Percentiles rank a stretch among this genome's conserved stretches.
Evolutionary conservation across 2,888 invertebrate species (phyloP).

Genomic region (Mythimna vitellina): DNA sequence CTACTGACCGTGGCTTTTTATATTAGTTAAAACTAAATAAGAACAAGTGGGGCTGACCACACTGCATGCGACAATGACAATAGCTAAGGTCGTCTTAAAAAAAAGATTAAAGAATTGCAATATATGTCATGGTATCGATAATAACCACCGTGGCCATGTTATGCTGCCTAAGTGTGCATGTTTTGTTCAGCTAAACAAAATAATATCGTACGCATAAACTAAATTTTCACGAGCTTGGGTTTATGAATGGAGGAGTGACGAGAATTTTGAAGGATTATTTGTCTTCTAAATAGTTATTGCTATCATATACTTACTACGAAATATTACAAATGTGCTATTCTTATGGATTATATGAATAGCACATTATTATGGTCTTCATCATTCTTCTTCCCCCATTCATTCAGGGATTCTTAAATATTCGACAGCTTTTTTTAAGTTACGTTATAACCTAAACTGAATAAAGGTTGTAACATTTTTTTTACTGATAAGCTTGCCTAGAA

Average conservation of each 20-base stretch:
- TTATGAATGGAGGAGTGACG: constrained; percentile 30
- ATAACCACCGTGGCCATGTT: constrained; percentile 69
- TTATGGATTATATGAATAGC: too few relatives aligned
- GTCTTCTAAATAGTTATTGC: neutral
- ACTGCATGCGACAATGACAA: constrained; percentile 80
- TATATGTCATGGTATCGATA: constrained; percentile 85
- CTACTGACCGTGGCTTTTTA: constrained; percentile 81
- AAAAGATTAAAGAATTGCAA: constrained; percentile 79
- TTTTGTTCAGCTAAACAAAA: constrained; percentile 37
- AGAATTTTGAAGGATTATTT: neutral
- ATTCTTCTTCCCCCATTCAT: too few relatives aligned
- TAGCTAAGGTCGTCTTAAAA: constrained; percentile 79
- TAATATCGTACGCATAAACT: constrained; percentile 47
- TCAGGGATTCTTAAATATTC: too few relatives aligned
- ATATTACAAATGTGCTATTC: neutral
- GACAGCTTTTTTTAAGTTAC: too few relatives aligned
- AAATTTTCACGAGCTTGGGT: constrained; percentile 21
- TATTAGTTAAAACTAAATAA: constrained; percentile 78
- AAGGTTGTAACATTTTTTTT: too few relatives aligned
- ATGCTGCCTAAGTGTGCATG: constrained; percentile 59
- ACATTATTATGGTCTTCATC: neutral
- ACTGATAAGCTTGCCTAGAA: too few relatives aligned
- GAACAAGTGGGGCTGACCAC: constrained; percentile 83
- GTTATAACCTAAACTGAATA: too few relatives aligned
- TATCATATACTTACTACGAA: neutral